Evolutionary conservation across 1,140 invertebrate genomes (phyloP).

Genomic region (Drosophila ogumai): DNA sequence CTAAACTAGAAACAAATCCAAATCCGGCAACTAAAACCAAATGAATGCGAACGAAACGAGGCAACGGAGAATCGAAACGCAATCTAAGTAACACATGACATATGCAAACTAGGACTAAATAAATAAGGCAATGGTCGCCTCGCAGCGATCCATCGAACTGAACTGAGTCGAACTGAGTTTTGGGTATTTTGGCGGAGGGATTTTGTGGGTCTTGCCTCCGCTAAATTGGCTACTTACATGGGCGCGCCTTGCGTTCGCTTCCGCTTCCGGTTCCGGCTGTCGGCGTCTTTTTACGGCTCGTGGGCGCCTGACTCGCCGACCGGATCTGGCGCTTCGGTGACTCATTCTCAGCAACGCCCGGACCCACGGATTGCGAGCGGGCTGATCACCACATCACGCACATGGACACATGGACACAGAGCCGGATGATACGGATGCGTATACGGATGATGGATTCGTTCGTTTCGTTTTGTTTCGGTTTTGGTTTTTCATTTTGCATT

Average conservation of each 20-base stretch:
- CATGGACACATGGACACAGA: slow-evolving; percentile 29
- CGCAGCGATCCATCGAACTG: slow-evolving; percentile 42
- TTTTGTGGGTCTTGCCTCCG: slow-evolving; percentile 40
- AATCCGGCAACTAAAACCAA: slow-evolving; percentile 35
- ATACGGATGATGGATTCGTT: slow-evolving; percentile 51
- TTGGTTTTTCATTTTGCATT: slow-evolving; percentile 47
- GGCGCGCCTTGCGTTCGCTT: slow-evolving; percentile 86
- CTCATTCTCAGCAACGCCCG: slow-evolving; percentile 86
- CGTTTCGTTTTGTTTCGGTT: slow-evolving; percentile 40
- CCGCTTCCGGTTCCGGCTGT: slow-evolving; percentile 50
- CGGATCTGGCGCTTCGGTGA: slow-evolving; percentile 90
- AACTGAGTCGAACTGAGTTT: slow-evolving; percentile 34
- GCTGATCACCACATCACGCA: slow-evolving; percentile 82
- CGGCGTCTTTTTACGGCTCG: slow-evolving; percentile 84
- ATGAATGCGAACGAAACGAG: slow-evolving; percentile 32
- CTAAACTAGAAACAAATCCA: slow-evolving; percentile 14
- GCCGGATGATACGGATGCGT: slow-evolving; percentile 32
- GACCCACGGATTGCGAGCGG: slow-evolving; percentile 90
- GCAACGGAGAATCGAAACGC: slow-evolving; percentile 17
- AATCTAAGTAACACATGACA: slow-evolving; percentile 43
- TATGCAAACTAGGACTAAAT: slow-evolving; percentile 77
- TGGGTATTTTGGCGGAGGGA: slow-evolving; percentile 11
- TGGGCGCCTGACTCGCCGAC: slow-evolving; percentile 87
- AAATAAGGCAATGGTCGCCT: slow-evolving; percentile 48
- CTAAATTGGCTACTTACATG: slow-evolving; percentile 86